phyloP scores from a whole-genome alignment of 2,113 vertebrate genomes.

The Leucosticte australis region DNA sequence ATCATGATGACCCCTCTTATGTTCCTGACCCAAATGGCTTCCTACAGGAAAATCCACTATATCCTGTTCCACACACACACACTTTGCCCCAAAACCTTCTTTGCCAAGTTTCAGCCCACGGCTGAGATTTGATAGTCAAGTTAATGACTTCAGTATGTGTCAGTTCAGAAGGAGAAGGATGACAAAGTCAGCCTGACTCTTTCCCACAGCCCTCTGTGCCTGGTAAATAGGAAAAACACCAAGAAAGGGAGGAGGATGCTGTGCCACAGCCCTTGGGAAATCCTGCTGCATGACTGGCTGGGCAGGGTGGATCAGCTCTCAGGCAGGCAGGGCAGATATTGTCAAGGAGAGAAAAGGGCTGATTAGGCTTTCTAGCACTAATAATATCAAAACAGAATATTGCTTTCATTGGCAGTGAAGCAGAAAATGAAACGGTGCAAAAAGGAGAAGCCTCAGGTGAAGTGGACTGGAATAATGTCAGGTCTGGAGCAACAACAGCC shows the following conservation, averaged over 20 bases:
- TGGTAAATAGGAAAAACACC: not conserved
- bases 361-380: conserved; percentile 24
- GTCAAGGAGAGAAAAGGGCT: conserved; percentile 5
- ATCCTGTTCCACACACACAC: not conserved
- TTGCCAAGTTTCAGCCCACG: conserved; percentile 48
- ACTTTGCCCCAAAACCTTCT: not conserved
- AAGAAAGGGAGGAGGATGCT: not conserved
- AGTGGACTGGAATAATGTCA: conserved; percentile 11
- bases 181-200: not conserved
- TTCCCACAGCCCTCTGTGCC: not conserved
- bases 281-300: not conserved
- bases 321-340: not conserved
- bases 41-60: not conserved
- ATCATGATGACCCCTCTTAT: not conserved
- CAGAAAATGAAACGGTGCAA: not conserved
- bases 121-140: conserved; percentile 29
- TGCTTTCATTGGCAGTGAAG: conserved; percentile 21
- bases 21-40: not conserved
- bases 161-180: conserved; percentile 1
- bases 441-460: conserved; percentile 2
- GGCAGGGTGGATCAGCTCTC: not conserved
- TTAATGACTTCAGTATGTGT: not conserved
- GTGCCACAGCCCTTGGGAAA: not conserved
- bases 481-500: not conserved
- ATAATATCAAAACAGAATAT: conserved; percentile 37